Percentiles rank a stretch among this genome's conserved stretches.
These are phyloP conservation scores for Episyrphus balteatus DNA, from an alignment of 1,140 invertebrate species.

Conservation along the genomic window DNA sequence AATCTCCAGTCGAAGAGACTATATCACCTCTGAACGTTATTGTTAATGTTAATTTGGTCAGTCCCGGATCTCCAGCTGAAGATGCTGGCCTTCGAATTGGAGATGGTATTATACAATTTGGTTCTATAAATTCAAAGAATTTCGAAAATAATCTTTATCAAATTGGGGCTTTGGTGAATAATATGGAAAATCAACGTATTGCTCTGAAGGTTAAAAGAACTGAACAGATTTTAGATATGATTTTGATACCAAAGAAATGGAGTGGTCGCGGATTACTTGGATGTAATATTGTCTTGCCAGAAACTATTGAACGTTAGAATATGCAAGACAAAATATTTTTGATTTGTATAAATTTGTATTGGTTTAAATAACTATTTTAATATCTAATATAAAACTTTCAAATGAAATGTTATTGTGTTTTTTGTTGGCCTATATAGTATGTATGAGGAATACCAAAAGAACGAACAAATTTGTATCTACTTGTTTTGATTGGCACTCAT, in stretches of 20 bases:
- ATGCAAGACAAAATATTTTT: too few relatives aligned
- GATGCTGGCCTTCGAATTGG: conserved; percentile 59
- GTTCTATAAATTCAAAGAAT: conserved; percentile 65
- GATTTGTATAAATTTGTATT: too few relatives aligned
- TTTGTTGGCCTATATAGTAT: too few relatives aligned
- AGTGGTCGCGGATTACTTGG: conserved; percentile 62
- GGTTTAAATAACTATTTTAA: too few relatives aligned
- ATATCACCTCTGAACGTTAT: conserved; percentile 41
- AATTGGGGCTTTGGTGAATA: conserved; percentile 57
- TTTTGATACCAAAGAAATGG: conserved; percentile 60
- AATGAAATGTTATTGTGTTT: too few relatives aligned
- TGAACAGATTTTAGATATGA: conserved; percentile 40
- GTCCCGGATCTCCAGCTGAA: conserved; percentile 67
- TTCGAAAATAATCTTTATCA: conserved; percentile 54
- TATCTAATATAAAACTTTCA: too few relatives aligned
- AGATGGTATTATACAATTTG: conserved; percentile 71
- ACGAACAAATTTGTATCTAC: too few relatives aligned
- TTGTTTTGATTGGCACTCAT: too few relatives aligned
- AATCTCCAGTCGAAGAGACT: neutral
- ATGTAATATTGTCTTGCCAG: conserved; percentile 53
- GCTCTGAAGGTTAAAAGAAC: conserved; percentile 49
- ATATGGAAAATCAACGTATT: conserved; percentile 55
- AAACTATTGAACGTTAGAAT: conserved; percentile 35
- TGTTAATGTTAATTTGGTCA: conserved; percentile 61
- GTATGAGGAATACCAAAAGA: too few relatives aligned